These are phyloP conservation scores for Anthonomus grandis DNA, from an alignment of 1,140 invertebrate species.

Conservation along the genomic window DNA sequence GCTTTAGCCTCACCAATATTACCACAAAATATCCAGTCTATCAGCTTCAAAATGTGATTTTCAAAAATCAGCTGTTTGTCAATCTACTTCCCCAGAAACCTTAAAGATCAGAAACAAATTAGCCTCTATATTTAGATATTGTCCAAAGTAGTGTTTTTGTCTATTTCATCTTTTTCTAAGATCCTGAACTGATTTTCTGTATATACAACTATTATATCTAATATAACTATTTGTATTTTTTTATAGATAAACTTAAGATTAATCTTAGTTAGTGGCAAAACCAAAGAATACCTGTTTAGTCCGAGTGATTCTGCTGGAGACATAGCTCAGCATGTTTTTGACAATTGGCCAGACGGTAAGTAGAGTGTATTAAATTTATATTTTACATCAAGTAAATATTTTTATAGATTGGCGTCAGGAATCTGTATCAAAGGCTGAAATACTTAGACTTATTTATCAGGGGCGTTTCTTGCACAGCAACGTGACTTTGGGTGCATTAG, in stretches of 20 bases:
- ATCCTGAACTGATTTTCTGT: too few relatives aligned
- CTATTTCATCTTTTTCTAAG: neutral
- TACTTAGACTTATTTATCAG: conserved; percentile 98
- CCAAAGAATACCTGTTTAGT: conserved; percentile 97
- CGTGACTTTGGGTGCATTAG: conserved; percentile 95
- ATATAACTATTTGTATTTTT: conserved; percentile 25
- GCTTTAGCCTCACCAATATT: too few relatives aligned
- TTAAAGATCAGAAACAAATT: too few relatives aligned
- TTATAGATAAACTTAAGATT: conserved; percentile 94
- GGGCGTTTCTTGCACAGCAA: conserved; percentile 98
- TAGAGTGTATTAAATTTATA: neutral
- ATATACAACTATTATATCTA: too few relatives aligned
- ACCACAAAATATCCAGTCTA: too few relatives aligned
- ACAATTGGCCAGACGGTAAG: conserved; percentile 95
- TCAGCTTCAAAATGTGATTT: too few relatives aligned
- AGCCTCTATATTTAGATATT: too few relatives aligned
- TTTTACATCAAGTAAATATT: conserved; percentile 18
- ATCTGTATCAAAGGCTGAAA: conserved; percentile 92
- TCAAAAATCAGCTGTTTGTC: too few relatives aligned
- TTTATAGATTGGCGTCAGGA: conserved; percentile 93
- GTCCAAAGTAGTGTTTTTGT: too few relatives aligned
- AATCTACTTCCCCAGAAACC: too few relatives aligned
- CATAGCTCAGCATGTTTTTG: conserved; percentile 97
- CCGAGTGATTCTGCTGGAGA: conserved; percentile 95
- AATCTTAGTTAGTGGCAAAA: conserved; percentile 97